A percentile compares a stretch with the other conserved stretches of the same genome.
These are phyloP conservation scores for Sesamia inferens DNA, from an alignment of 2,888 invertebrate genomes.

Conservation along the genomic window DNA sequence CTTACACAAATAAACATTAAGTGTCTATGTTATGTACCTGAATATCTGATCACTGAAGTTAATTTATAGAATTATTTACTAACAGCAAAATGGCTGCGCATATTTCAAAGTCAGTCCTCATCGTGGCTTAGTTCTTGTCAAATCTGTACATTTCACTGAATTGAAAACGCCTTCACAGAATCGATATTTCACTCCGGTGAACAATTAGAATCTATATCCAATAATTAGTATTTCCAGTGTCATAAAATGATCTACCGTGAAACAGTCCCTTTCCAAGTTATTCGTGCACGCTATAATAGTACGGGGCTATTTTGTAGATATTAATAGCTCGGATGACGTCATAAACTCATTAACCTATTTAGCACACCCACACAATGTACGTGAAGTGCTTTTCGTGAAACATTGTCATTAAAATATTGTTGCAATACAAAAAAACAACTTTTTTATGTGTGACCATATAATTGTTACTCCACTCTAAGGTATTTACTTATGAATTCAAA, in stretches of 20 bases:
- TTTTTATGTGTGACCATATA: no score
- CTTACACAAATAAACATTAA: background rate
- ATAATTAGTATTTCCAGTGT: constrained; percentile 49
- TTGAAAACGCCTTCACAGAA: constrained; percentile 44
- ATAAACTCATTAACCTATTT: constrained; percentile 41
- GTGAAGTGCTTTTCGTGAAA: constrained; percentile 25
- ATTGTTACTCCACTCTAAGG: background rate
- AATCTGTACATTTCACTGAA: constrained; percentile 26
- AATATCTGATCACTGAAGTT: background rate
- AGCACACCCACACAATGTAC: constrained; percentile 21
- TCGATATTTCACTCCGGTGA: constrained; percentile 54
- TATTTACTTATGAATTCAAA: background rate
- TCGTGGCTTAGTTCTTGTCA: constrained; percentile 10
- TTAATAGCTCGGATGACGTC: constrained; percentile 26
- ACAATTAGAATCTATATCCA: constrained; percentile 48
- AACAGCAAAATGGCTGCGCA: background rate
- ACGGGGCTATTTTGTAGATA: background rate
- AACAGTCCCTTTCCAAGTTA: constrained; percentile 16
- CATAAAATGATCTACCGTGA: constrained; percentile 33
- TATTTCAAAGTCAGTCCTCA: background rate
- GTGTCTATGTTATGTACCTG: background rate
- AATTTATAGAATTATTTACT: background rate
- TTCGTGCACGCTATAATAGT: background rate
- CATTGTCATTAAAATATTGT: constrained; percentile 25
- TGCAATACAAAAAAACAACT: background rate